A percentile compares a stretch with the other conserved stretches of the same genome.
Conservation (phyloP, 2,797 vertebrate species). For the Pachyuromys duprasi region DNA sequence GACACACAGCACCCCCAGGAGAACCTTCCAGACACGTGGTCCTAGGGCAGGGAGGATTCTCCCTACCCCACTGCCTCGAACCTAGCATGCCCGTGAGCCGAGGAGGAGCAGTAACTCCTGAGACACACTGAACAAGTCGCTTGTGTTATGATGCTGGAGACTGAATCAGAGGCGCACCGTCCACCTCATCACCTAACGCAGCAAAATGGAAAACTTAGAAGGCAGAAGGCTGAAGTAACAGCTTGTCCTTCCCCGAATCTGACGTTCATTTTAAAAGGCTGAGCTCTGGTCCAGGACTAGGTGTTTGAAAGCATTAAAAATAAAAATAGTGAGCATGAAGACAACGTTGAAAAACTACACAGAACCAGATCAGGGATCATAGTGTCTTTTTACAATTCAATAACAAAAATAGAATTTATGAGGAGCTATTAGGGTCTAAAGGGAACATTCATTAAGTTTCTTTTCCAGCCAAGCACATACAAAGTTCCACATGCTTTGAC, state of each 20-base stretch:
- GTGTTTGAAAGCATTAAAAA: slow-evolving; percentile 18
- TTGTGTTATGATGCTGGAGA: neutral
- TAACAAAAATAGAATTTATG: slow-evolving; percentile 9
- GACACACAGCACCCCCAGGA: neutral
- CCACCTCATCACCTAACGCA: neutral
- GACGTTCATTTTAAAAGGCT: slow-evolving; percentile 10
- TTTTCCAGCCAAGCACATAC: slow-evolving; percentile 35
- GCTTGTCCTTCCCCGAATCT: neutral
- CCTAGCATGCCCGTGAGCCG: neutral
- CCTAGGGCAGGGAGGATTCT: neutral
- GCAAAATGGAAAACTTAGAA: neutral
- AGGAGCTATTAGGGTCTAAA: slow-evolving; percentile 12
- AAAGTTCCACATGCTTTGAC: slow-evolving; percentile 14
- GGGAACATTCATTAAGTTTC: neutral
- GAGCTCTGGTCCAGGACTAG: neutral
- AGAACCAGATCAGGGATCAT: neutral
- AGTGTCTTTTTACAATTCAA: slow-evolving; percentile 8
- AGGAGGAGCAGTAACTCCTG: neutral
- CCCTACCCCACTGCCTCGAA: neutral
- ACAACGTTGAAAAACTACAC: neutral
- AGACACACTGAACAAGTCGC: neutral
- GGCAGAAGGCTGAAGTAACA: neutral
- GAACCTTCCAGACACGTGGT: neutral
- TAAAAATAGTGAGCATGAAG: neutral
- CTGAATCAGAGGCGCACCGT: fast-evolving